Percentiles rank a stretch among this genome's conserved stretches.
Conservation (phyloP, 2,888 invertebrate species). For the Sphaerophoria rueppellii region DNA sequence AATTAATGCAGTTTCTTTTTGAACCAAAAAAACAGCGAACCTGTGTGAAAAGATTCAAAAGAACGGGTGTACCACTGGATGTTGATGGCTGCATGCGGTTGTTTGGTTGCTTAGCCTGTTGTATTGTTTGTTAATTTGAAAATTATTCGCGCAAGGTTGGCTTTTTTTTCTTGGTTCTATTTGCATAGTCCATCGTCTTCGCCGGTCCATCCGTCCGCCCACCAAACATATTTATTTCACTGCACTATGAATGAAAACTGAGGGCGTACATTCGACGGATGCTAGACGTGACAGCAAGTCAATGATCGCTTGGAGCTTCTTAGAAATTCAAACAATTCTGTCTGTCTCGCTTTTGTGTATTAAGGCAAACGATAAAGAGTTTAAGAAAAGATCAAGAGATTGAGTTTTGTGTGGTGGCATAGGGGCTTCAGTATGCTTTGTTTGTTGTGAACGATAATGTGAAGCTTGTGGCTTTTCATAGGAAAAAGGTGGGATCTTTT, state of each 20-base stretch:
- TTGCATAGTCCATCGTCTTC: slow-evolving; percentile 1
- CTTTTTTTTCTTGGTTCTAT: slow-evolving; percentile 31
- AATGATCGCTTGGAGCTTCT: slow-evolving; percentile 56
- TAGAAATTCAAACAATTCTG: slow-evolving; percentile 25
- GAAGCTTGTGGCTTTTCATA: slow-evolving; percentile 6
- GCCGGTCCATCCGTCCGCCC: slow-evolving; percentile 52
- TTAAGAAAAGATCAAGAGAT: slow-evolving; percentile 31
- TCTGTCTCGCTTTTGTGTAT: neutral
- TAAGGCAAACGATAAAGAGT: slow-evolving; percentile 20
- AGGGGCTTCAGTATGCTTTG: neutral
- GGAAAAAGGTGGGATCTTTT: slow-evolving; percentile 7
- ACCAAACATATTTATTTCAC: slow-evolving; percentile 40
- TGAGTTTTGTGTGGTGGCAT: neutral
- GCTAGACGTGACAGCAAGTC: slow-evolving; percentile 61
- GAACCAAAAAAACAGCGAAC: slow-evolving; percentile 13
- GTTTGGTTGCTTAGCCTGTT: slow-evolving; percentile 21
- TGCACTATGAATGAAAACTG: slow-evolving; percentile 32
- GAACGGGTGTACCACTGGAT: slow-evolving; percentile 61
- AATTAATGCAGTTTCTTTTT: slow-evolving; percentile 58
- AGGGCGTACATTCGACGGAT: slow-evolving; percentile 59
- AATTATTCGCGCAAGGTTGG: slow-evolving; percentile 63
- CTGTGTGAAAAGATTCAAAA: slow-evolving; percentile 28
- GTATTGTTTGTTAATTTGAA: slow-evolving; percentile 73
- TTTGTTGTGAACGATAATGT: slow-evolving; percentile 1
- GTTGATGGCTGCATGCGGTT: slow-evolving; percentile 21